These are phyloP conservation scores for Peromyscus aztecus DNA, from an alignment of 2,797 vertebrate genomes.

Conservation along the genomic window DNA sequence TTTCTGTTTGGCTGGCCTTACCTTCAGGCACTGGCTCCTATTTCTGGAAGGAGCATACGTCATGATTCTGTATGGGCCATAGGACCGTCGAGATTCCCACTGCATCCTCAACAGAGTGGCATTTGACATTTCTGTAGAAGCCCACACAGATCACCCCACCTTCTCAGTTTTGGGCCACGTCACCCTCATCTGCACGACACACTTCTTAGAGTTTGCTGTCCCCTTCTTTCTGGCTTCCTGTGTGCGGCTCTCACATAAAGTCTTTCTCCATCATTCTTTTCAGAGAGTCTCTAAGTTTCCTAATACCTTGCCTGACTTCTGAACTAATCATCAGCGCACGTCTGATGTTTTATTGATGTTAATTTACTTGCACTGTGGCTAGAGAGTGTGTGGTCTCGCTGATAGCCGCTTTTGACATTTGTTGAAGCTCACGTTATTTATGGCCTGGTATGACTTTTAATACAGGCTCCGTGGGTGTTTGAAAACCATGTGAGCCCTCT, in stretches of 20 bases:
- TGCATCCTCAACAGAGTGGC: background rate
- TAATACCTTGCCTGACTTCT: background rate
- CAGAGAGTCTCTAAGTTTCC: background rate
- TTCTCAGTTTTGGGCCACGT: background rate
- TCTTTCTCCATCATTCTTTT: background rate
- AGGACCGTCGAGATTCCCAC: background rate
- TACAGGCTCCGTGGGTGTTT: background rate
- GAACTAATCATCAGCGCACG: background rate
- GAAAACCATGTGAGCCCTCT: background rate
- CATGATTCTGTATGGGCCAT: background rate
- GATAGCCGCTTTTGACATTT: background rate
- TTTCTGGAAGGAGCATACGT: background rate
- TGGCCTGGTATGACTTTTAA: background rate
- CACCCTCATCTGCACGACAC: rapidly evolving
- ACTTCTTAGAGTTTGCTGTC: background rate
- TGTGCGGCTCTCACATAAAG: rapidly evolving
- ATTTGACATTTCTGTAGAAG: background rate
- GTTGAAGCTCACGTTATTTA: conserved; percentile 1
- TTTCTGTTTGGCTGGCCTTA: background rate
- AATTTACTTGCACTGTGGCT: background rate
- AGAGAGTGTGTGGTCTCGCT: background rate
- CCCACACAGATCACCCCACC: too few relatives aligned
- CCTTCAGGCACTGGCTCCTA: background rate
- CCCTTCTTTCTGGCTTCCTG: background rate
- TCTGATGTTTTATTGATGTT: background rate